Conservation (phyloP, 2,113 vertebrate species). For the Pimephales promelas region DNA sequence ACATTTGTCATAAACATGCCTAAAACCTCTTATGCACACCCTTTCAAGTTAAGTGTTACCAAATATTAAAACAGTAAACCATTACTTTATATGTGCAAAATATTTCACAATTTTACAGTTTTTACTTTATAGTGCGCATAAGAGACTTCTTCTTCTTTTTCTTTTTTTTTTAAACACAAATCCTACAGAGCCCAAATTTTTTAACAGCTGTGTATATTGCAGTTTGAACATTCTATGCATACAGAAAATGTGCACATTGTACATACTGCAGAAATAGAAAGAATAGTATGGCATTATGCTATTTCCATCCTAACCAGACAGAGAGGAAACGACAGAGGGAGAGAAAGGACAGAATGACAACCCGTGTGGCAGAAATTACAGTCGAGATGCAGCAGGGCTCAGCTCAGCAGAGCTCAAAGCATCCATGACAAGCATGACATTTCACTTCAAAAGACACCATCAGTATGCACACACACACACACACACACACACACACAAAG, state of each 20-base stretch:
- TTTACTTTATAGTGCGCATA: not conserved
- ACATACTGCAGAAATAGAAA: not conserved
- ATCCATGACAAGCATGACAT: slow-evolving; percentile 65
- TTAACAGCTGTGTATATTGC: not conserved
- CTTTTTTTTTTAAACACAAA: too few species aligned
- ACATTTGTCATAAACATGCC: too few species aligned
- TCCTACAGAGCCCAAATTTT: not conserved
- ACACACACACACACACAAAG: slow-evolving; percentile 82
- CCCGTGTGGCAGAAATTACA: slow-evolving; percentile 40
- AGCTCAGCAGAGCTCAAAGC: slow-evolving; percentile 56
- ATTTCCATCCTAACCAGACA: slow-evolving; percentile 14
- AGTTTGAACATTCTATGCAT: not conserved
- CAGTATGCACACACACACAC: slow-evolving; percentile 59
- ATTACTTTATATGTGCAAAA: not conserved
- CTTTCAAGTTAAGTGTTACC: too few species aligned
- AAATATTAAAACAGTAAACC: not conserved
- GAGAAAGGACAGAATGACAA: slow-evolving; percentile 31
- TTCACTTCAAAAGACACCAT: slow-evolving; percentile 54
- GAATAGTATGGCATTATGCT: not conserved
- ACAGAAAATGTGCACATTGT: not conserved
- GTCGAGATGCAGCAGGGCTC: slow-evolving; percentile 47
- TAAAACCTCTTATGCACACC: too few species aligned
- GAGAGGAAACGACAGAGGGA: slow-evolving; percentile 1
- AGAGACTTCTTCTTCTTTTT: not conserved
- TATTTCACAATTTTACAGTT: not conserved